Evolutionary conservation across 2,797 vertebrate genomes (phyloP).

Genomic region (Protonibea diacanthus): DNA sequence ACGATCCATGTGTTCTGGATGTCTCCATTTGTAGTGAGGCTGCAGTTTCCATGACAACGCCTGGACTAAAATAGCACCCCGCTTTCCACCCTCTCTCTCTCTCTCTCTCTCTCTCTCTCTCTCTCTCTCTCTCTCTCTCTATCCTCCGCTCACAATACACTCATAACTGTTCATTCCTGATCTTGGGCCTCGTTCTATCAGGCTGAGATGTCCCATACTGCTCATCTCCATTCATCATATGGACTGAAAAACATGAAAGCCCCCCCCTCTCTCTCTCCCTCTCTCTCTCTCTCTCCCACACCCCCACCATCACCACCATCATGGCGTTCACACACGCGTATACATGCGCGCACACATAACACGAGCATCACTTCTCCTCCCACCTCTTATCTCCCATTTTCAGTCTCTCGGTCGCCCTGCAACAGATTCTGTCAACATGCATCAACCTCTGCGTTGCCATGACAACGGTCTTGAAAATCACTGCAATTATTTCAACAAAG

Average conservation of each 20-base stretch:
- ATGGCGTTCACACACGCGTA: constrained; percentile 11
- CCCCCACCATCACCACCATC: neutral
- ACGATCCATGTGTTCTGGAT: constrained; percentile 84
- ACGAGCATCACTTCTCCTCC: constrained; percentile 62
- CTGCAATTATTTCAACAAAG: constrained; percentile 82
- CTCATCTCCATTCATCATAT: constrained; percentile 72
- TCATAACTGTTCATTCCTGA: constrained; percentile 75
- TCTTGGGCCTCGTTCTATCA: constrained; percentile 65
- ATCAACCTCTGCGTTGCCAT: constrained; percentile 79
- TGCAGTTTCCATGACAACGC: constrained; percentile 90
- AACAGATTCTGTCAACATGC: constrained; percentile 83
- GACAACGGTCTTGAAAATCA: constrained; percentile 76
- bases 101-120: constrained; percentile 19
- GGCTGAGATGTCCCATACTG: constrained; percentile 65
- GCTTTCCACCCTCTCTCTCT: constrained; percentile 43
- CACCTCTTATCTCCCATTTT: constrained; percentile 80
- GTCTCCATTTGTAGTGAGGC: constrained; percentile 88
- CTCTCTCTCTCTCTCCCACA: too few relatives aligned
- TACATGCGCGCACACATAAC: neutral
- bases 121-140: constrained; percentile 29
- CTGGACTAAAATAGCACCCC: constrained; percentile 86
- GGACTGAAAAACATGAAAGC: constrained; percentile 54
- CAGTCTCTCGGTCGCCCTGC: constrained; percentile 74
- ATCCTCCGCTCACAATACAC: constrained; percentile 54
- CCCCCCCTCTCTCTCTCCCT: neutral